These are phyloP conservation scores for Amblyopsis hoosieri DNA, from an alignment of 2,797 vertebrate species.

Conservation along the genomic window DNA sequence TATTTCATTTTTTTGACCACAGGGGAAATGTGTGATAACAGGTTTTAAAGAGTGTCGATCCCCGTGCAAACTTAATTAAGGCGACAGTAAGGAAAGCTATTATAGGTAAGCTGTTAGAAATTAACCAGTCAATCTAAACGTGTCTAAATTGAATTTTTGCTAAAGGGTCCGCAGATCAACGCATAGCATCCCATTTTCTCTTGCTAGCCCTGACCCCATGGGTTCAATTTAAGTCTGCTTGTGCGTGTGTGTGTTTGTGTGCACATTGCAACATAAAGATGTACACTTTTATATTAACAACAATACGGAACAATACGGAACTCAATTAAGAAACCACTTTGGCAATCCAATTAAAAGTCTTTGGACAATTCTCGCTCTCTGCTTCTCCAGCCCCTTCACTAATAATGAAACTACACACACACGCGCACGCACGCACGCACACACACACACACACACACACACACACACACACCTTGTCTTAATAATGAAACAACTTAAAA, in stretches of 20 bases:
- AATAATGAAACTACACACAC: conserved; percentile 64
- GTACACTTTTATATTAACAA: conserved; percentile 76
- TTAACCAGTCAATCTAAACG: conserved; percentile 86
- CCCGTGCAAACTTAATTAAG: conserved; percentile 92
- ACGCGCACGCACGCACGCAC: conserved; percentile 11
- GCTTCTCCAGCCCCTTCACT: conserved; percentile 39
- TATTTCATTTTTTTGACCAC: conserved; percentile 77
- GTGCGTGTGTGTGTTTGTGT: conserved; percentile 43
- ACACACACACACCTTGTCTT: conserved; percentile 53
- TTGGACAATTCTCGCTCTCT: conserved; percentile 78
- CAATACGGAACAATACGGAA: conserved; percentile 72
- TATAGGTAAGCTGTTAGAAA: conserved; percentile 80
- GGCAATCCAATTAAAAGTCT: conserved; percentile 87
- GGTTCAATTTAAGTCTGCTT: conserved; percentile 80
- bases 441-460: conserved; percentile 10
- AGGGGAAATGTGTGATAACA: conserved; percentile 85
- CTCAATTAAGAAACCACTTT: conserved; percentile 83
- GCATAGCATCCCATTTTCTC: conserved; percentile 81
- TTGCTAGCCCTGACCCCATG: conserved; percentile 78
- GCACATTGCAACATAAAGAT: conserved; percentile 73
- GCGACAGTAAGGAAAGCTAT: conserved; percentile 84
- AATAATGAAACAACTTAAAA: conserved; percentile 80
- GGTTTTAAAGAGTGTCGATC: conserved; percentile 74
- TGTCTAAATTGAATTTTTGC: conserved; percentile 83
- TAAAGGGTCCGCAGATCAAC: conserved; percentile 75